These are phyloP conservation scores for Calliphora vomitoria DNA, from an alignment of 2,888 invertebrate genomes.

Conservation along the genomic window DNA sequence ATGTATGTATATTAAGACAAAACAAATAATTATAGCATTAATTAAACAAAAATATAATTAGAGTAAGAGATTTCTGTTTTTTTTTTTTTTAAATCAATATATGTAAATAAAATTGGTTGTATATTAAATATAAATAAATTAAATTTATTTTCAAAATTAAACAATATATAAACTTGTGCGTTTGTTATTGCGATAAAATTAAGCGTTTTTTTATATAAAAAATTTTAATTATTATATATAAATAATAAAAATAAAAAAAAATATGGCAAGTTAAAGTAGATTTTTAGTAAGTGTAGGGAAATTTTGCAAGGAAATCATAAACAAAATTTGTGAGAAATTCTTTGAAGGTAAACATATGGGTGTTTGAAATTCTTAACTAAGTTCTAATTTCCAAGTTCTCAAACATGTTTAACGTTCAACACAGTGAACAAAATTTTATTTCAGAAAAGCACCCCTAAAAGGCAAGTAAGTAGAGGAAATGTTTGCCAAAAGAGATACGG, in stretches of 20 bases:
- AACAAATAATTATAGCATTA: neutral
- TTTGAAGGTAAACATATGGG: neutral
- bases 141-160: slow-evolving; percentile 22
- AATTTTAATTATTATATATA: slow-evolving; percentile 21
- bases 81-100: too few species aligned
- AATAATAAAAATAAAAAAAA: slow-evolving; percentile 24
- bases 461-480: too few species aligned
- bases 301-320: slow-evolving; percentile 13
- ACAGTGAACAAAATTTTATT: too few species aligned
- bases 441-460: too few species aligned
- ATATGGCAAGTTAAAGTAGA: slow-evolving; percentile 66
- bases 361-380: too few species aligned
- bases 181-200: slow-evolving; percentile 69
- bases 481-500: too few species aligned
- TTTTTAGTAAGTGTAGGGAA: neutral
- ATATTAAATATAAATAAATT: slow-evolving; percentile 9
- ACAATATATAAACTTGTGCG: slow-evolving; percentile 73
- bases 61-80: neutral
- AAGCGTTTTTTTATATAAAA: slow-evolving; percentile 49
- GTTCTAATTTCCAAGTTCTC: too few species aligned
- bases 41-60: neutral
- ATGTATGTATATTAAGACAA: too few species aligned
- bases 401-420: too few species aligned
- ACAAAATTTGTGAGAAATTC: slow-evolving; percentile 13
- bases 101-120: too few species aligned